Conservation (phyloP, 2,797 vertebrate genomes). For the Hylomyscus alleni region DNA sequence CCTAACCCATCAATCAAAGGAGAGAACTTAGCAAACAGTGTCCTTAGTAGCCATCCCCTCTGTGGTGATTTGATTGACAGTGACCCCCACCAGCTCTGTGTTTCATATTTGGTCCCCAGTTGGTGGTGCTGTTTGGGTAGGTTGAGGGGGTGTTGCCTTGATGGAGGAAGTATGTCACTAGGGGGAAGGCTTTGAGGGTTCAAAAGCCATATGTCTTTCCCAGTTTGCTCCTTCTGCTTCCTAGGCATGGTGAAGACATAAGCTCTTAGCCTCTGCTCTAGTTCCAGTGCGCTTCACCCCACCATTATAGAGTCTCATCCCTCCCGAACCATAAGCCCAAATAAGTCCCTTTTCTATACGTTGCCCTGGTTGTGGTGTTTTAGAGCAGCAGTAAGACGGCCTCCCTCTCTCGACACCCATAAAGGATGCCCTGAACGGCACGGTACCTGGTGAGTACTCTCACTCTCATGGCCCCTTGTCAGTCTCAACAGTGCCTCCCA, state of each 20-base stretch:
- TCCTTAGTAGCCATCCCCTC: background rate
- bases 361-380: background rate
- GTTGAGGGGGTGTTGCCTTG: too few species aligned
- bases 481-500: fast-evolving
- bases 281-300: background rate
- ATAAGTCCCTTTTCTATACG: background rate
- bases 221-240: background rate
- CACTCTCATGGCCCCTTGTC: fast-evolving
- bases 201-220: background rate
- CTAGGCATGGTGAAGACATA: background rate
- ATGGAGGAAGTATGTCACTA: background rate
- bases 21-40: background rate
- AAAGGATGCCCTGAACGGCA: background rate
- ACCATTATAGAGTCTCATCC: background rate
- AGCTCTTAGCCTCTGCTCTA: background rate
- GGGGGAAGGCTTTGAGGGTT: background rate
- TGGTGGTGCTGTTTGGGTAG: too few species aligned
- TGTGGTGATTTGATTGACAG: background rate
- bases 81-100: background rate
- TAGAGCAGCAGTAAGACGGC: background rate
- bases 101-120: too few species aligned
- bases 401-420: background rate
- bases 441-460: background rate
- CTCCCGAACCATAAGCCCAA: background rate
- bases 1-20: background rate